A percentile compares a stretch with the other conserved stretches of the same genome.
Evolutionary conservation across 2,113 vertebrate genomes (phyloP).

Genomic region (Mystacornis crossleyi): DNA sequence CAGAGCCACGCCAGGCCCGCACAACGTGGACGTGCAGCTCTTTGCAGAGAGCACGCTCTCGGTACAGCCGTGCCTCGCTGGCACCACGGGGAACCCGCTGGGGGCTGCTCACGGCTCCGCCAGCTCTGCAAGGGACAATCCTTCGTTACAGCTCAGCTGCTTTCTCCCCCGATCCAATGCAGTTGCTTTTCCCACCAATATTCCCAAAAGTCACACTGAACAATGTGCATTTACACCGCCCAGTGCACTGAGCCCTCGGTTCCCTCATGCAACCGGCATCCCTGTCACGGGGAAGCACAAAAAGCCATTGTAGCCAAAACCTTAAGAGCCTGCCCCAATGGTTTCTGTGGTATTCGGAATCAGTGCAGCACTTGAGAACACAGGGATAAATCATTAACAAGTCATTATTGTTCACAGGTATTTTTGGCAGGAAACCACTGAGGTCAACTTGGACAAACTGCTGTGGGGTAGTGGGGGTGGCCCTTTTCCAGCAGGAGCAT

Average conservation of each 20-base stretch:
- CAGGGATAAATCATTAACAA: constrained; percentile 68
- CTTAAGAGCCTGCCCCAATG: background rate
- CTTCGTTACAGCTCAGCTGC: background rate
- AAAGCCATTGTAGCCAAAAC: background rate
- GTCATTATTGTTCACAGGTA: constrained; percentile 62
- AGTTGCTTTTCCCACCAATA: background rate
- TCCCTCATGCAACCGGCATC: background rate
- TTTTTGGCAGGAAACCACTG: constrained; percentile 56
- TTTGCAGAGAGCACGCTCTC: background rate
- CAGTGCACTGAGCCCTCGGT: background rate
- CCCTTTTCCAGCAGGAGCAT: background rate
- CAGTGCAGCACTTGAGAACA: constrained; percentile 29
- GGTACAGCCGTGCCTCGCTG: background rate
- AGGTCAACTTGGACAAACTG: constrained; percentile 47
- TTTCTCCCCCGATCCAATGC: background rate
- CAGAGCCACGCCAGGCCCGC: background rate
- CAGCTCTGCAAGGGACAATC: background rate
- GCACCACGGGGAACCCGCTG: background rate
- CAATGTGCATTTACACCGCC: background rate
- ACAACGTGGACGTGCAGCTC: accelerated
- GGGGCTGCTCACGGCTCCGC: background rate
- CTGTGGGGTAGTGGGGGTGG: background rate
- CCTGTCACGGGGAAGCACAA: background rate
- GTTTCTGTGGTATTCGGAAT: background rate
- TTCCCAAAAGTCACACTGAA: background rate